These are phyloP conservation scores for Nesoenas mayeri DNA, from an alignment of 2,113 vertebrate genomes.

Conservation along the genomic window DNA sequence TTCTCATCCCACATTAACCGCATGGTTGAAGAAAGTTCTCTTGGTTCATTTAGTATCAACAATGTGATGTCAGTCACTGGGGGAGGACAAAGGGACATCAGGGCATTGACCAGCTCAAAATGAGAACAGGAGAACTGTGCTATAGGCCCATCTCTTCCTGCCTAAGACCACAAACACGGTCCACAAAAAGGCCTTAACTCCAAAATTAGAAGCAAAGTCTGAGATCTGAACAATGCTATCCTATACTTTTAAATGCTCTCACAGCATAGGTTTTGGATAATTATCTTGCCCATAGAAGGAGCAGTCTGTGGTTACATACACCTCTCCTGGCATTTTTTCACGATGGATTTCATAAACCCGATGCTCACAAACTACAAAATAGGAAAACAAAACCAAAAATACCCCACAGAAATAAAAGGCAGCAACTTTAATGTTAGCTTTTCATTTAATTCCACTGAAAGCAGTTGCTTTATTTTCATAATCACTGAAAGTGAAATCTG, in stretches of 20 bases:
- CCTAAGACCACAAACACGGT: background rate
- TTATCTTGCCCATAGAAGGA: conserved; percentile 27
- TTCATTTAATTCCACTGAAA: background rate
- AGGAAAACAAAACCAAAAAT: background rate
- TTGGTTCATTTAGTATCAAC: background rate
- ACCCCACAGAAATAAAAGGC: background rate
- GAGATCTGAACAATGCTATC: background rate
- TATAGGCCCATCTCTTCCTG: background rate
- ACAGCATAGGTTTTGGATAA: conserved; percentile 16
- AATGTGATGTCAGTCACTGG: background rate
- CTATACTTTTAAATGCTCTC: background rate
- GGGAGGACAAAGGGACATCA: background rate
- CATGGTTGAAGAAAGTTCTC: background rate
- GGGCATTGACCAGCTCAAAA: fast-evolving
- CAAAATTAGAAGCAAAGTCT: background rate
- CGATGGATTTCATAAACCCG: conserved; percentile 34
- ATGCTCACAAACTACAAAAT: conserved; percentile 19
- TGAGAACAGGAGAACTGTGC: background rate
- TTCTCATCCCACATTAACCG: background rate
- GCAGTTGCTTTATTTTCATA: background rate
- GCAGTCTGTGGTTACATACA: conserved; percentile 5
- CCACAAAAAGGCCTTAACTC: background rate
- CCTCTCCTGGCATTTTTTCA: conserved; percentile 31
- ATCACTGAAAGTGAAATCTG: background rate
- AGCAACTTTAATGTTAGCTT: background rate